A percentile compares a stretch with the other conserved stretches of the same genome.
These are phyloP conservation scores for Capreolus pygargus DNA, from an alignment of 2,113 vertebrate species.

Conservation along the genomic window DNA sequence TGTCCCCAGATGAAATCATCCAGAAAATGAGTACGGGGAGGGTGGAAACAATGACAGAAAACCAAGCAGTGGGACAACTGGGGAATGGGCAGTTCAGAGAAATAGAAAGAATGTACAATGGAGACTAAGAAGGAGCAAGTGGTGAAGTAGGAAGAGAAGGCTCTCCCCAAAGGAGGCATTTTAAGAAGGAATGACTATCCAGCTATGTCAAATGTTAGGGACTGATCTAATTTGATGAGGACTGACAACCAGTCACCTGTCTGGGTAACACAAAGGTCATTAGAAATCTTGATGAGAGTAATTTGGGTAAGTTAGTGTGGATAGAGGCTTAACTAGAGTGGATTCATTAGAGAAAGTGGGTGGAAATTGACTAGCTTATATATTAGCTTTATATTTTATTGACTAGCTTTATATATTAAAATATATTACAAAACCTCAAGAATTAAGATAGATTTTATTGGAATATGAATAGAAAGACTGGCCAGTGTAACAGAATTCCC, in stretches of 20 bases:
- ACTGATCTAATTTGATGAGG: neutral
- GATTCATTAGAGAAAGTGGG: neutral
- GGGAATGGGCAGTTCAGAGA: neutral
- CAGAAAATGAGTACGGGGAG: neutral
- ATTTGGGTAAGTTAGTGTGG: neutral
- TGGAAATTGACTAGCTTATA: neutral
- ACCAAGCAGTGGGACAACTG: neutral
- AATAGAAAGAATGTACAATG: neutral
- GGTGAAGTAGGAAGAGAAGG: neutral
- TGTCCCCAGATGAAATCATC: neutral
- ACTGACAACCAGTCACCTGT: neutral
- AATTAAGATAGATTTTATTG: constrained; percentile 32
- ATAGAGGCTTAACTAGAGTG: neutral
- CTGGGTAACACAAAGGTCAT: neutral
- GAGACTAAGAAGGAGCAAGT: neutral
- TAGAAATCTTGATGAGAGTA: neutral
- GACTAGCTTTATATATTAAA: neutral
- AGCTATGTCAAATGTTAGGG: neutral
- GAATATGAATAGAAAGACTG: constrained; percentile 29
- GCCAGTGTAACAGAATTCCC: constrained; percentile 33
- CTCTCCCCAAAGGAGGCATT: neutral
- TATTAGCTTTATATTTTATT: too few species aligned
- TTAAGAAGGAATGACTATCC: neutral
- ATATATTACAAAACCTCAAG: neutral
- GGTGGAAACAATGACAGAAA: neutral